phyloP scores from a whole-genome alignment of 1,140 invertebrate genomes.

The Ditylenchus dipsaci region DNA sequence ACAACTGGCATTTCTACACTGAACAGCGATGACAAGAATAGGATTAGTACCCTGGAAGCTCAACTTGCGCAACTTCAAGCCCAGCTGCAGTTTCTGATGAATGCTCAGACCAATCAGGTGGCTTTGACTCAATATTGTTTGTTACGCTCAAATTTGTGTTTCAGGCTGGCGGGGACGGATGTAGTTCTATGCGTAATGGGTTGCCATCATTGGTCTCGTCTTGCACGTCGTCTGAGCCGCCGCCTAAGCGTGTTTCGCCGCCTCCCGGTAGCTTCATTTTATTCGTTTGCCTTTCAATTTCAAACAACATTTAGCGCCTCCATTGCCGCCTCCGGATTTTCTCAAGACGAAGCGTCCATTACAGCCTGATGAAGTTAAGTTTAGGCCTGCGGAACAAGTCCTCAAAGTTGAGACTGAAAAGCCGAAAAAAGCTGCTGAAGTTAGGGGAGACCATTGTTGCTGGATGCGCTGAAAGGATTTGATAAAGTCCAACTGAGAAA shows the following conservation, averaged over 20 bases:
- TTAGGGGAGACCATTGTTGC: neutral
- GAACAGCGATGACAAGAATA: neutral
- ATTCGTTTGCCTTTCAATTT: no score
- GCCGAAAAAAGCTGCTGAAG: neutral
- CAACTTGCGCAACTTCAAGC: conserved; percentile 4
- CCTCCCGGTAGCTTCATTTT: no score
- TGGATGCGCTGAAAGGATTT: neutral
- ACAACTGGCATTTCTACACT: neutral
- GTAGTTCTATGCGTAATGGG: neutral
- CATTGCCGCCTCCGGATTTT: neutral
- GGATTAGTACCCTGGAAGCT: neutral
- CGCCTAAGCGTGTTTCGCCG: neutral
- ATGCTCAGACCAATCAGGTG: neutral
- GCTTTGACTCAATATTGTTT: neutral
- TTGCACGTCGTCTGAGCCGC: neutral
- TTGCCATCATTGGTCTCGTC: neutral
- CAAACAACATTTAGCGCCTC: neutral
- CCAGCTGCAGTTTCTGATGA: neutral
- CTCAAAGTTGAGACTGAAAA: neutral
- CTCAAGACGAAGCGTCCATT: neutral
- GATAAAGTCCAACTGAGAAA: neutral
- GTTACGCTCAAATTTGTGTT: no score
- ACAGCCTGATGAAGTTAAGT: neutral
- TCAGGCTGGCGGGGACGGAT: no score
- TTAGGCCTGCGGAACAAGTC: no score